Evolutionary conservation across 1,140 invertebrate genomes (phyloP), one percentile per base, ranked within the genome.

Genomic region (Caenorhabditis briggsae): DNA sequence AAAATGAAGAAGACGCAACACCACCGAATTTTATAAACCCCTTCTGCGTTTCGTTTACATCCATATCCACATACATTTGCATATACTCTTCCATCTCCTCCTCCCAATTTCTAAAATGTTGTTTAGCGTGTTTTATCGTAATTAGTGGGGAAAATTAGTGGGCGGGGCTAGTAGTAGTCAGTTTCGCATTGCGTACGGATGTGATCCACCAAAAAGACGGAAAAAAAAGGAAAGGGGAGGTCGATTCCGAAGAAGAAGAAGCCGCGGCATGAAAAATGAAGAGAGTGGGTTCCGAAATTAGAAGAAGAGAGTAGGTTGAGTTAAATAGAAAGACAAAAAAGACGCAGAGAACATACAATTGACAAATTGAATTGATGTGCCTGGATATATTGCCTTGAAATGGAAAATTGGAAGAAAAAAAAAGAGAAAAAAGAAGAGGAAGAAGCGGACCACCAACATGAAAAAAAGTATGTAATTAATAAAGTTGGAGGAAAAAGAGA

Each of bases 261-360:
- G 70, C 43, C 43, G 70, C 70, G 70, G 70, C 70, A 78, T 78
- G 70, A 78, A 78, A 78, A 78, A 78, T 78, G 70, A 78, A 46
- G 70, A 23, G 46, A 78, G 70, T 53, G 70, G 70, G 70, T 78
- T 78, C 70, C 70, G 70, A 78, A 33, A 78, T 78, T 78, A 78
- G 70, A 78, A 46, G 70, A 78, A 46, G 70, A 78, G 70, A 78
- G 46, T 50, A 23, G 70, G 70, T 53, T 18, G 70, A 50, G 70
- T 50, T 78, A 50, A 50, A 50, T 7, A 23, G 14, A n/a, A 78
- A 78, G 46, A 53, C 20, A 78, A 78, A 48, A 41, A 78, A 23
- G 70, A 78, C 70, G 70, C 70, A 78, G 70, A 78, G 46, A 78
- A 78, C 70, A 78, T 50, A 78, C 46, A 78, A 78, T 78, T 78